A percentile compares a stretch with the other conserved stretches of the same genome.
These are phyloP conservation scores for Amblyteles armatorius DNA, from an alignment of 2,888 invertebrate genomes.

Conservation along the genomic window DNA sequence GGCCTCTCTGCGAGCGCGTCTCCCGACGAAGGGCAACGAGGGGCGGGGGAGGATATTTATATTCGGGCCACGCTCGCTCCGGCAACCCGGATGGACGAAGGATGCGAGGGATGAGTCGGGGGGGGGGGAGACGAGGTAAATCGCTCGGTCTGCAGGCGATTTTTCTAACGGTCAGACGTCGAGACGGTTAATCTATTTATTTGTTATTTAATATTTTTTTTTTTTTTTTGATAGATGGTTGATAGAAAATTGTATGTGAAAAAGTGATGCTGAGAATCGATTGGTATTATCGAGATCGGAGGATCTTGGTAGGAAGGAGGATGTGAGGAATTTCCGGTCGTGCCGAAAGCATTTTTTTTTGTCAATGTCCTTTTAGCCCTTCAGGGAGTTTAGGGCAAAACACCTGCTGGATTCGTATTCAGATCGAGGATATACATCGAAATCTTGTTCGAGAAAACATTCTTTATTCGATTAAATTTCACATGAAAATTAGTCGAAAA, in stretches of 20 bases:
- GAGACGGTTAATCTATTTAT: constrained; percentile 35
- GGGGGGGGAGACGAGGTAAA: constrained; percentile 47
- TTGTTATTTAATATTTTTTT: background rate
- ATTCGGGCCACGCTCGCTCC: constrained; percentile 80
- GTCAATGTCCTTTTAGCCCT: too few species aligned
- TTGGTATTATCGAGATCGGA: too few species aligned
- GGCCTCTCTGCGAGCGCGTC: background rate
- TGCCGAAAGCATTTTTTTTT: too few species aligned
- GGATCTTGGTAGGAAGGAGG: too few species aligned
- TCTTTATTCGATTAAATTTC: background rate
- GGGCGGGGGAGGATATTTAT: constrained; percentile 74
- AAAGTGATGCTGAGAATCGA: too few species aligned
- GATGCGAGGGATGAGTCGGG: constrained; percentile 37
- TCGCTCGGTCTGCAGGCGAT: constrained; percentile 26
- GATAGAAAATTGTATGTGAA: too few species aligned
- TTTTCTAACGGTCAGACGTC: background rate
- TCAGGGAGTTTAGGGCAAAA: too few species aligned
- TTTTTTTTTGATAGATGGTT: background rate
- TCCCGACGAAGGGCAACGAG: constrained; percentile 58
- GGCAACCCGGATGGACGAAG: constrained; percentile 65
- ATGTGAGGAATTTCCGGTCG: too few species aligned
- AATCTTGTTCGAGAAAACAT: too few species aligned
- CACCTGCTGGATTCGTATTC: too few species aligned
- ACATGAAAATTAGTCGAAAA: background rate
- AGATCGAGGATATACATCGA: too few species aligned